Percentiles rank a stretch among this genome's conserved stretches.
These are phyloP conservation scores for Urocitellus parryii DNA, from an alignment of 2,113 vertebrate species.

Conservation along the genomic window DNA sequence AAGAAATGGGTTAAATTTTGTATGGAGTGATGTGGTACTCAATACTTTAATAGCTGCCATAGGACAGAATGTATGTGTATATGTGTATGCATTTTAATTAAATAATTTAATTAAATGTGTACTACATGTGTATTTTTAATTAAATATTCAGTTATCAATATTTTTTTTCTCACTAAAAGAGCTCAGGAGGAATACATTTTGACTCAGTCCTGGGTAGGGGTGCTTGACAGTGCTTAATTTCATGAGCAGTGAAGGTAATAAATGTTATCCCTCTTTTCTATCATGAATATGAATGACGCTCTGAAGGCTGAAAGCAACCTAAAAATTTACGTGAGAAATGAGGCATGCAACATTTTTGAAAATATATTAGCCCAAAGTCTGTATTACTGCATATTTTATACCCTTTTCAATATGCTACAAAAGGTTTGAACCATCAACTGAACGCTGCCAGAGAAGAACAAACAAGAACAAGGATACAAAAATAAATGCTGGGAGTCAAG, in stretches of 20 bases:
- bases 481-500: conserved; percentile 77
- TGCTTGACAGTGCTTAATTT: conserved; percentile 75
- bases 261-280: conserved; percentile 76
- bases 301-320: conserved; percentile 87
- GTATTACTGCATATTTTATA: conserved; percentile 85
- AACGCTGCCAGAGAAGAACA: conserved; percentile 74
- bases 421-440: conserved; percentile 76
- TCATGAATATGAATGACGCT: conserved; percentile 88
- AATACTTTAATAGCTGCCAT: background rate
- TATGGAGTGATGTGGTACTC: background rate
- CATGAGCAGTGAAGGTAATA: conserved; percentile 79
- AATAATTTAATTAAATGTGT: too few relatives aligned
- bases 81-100: too few relatives aligned
- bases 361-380: conserved; percentile 87
- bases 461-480: conserved; percentile 81
- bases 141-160: conserved; percentile 48
- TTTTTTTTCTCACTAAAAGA: background rate
- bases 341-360: conserved; percentile 87
- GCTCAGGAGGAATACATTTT: conserved; percentile 43
- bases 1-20: background rate
- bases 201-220: conserved; percentile 37
- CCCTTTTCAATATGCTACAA: conserved; percentile 84
- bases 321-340: conserved; percentile 89
- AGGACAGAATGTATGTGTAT: background rate
- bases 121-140: background rate